Percentiles rank a stretch among this genome's conserved stretches.
These are phyloP conservation scores for Arctocebus calabarensis DNA, from an alignment of 2,797 vertebrate species.

Conservation along the genomic window DNA sequence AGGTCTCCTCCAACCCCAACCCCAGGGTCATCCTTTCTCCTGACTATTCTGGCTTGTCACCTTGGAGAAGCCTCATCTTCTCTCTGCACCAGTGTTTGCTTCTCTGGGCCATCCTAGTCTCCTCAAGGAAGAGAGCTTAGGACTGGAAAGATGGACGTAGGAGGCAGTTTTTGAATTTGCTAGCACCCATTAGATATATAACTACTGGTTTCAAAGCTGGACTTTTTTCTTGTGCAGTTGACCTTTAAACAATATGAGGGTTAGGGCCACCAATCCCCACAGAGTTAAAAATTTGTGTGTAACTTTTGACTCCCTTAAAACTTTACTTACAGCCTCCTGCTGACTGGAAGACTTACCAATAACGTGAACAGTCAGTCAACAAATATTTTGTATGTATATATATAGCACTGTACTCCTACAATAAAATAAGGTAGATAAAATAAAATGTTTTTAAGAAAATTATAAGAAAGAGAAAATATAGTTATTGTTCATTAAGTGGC, in stretches of 20 bases:
- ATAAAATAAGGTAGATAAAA: not conserved
- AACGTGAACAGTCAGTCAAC: not conserved
- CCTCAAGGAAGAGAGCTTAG: not conserved
- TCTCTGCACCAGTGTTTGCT: not conserved
- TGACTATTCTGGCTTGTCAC: not conserved
- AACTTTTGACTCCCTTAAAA: not conserved
- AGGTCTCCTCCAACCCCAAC: not conserved
- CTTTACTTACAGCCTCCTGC: not conserved
- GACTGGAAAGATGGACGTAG: not conserved
- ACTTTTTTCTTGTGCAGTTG: not conserved
- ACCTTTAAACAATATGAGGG: not conserved
- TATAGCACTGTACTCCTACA: not conserved
- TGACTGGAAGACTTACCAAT: not conserved
- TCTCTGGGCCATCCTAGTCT: not conserved
- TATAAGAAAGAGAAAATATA: not conserved
- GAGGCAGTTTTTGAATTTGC: not conserved
- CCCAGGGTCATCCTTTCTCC: not conserved
- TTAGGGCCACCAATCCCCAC: not conserved
- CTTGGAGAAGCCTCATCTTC: not conserved
- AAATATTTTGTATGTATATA: not conserved
- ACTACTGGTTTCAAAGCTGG: not conserved
- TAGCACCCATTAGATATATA: not conserved
- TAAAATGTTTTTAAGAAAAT: not conserved
- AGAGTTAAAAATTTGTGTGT: not conserved
- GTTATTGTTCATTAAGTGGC: not conserved